Evolutionary conservation across 1,140 invertebrate species (phyloP).

Genomic region (Metopolophium dirhodum): DNA sequence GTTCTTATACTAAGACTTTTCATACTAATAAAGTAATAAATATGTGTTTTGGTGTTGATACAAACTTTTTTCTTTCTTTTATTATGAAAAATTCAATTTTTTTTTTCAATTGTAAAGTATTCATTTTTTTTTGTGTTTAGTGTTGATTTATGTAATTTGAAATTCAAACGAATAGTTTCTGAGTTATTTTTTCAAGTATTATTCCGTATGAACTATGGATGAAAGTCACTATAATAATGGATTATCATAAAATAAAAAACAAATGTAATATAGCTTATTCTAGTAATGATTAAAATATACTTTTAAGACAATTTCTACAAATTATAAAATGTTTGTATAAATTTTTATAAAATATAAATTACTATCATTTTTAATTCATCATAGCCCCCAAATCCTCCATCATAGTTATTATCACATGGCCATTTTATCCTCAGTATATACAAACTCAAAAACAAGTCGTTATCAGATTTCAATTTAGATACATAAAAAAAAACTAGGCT

Average conservation of each 20-base stretch:
- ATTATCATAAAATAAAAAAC: background rate
- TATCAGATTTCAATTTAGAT: background rate
- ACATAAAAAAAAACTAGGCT: background rate
- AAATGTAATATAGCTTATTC: background rate
- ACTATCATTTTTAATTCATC: background rate
- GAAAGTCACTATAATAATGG: background rate
- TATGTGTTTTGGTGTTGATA: background rate
- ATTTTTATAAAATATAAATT: background rate
- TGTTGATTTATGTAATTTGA: background rate
- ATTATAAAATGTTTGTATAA: background rate
- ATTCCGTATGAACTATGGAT: background rate
- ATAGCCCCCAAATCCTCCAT: background rate
- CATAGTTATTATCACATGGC: background rate
- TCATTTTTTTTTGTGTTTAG: background rate
- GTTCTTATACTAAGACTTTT: background rate
- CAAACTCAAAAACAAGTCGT: background rate
- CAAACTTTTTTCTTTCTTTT: background rate
- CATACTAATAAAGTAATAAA: background rate
- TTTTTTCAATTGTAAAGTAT: background rate
- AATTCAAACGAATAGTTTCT: background rate
- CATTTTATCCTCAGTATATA: background rate
- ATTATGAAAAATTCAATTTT: background rate
- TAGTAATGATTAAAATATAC: background rate
- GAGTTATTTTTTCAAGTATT: no score
- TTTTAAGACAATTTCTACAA: background rate